These are phyloP conservation scores for Anolis apletophallus DNA, from an alignment of 2,797 vertebrate genomes.

Conservation along the genomic window DNA sequence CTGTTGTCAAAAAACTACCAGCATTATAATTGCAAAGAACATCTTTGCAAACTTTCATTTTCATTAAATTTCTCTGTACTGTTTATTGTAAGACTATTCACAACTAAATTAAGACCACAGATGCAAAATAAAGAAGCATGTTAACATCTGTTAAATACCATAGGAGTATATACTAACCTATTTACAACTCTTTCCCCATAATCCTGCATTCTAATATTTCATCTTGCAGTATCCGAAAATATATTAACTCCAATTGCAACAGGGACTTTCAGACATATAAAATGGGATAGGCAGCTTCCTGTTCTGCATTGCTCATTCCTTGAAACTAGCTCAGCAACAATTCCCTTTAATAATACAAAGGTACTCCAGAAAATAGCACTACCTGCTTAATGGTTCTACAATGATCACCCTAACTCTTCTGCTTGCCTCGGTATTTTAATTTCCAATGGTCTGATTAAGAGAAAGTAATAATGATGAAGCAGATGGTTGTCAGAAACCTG, in stretches of 20 bases:
- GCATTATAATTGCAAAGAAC: neutral
- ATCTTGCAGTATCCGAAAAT: neutral
- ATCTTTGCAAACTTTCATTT: neutral
- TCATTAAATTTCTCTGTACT: neutral
- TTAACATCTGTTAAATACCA: rapidly evolving
- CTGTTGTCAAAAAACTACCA: neutral
- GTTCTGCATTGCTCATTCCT: neutral
- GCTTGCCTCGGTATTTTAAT: conserved; percentile 71
- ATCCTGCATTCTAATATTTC: rapidly evolving
- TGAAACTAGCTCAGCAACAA: neutral
- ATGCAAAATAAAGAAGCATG: conserved; percentile 5
- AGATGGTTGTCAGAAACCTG: conserved; percentile 73
- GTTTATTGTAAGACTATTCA: neutral
- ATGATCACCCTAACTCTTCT: conserved; percentile 52
- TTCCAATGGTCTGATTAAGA: conserved; percentile 66
- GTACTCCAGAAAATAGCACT: neutral
- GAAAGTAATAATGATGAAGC: conserved; percentile 62
- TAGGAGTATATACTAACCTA: neutral
- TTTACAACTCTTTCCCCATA: neutral
- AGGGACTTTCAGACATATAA: neutral
- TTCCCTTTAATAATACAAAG: conserved; percentile 42
- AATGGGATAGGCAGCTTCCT: neutral
- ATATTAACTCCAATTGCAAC: neutral
- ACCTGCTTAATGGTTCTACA: conserved; percentile 7
- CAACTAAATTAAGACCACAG: neutral